These are phyloP conservation scores for Gerris buenoi DNA, from an alignment of 1,140 invertebrate species.

Conservation along the genomic window DNA sequence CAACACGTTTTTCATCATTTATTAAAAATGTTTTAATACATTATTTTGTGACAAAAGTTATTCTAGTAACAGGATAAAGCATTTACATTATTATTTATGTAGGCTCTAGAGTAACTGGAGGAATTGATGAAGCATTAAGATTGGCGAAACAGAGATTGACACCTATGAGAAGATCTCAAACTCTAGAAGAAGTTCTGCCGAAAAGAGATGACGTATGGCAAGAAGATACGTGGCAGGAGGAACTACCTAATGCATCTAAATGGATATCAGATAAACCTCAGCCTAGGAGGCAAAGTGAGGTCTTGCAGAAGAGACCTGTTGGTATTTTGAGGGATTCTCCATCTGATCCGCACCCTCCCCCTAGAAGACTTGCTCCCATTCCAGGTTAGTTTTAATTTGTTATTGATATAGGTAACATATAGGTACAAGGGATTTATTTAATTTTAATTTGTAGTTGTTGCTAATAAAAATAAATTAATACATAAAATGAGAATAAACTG, in stretches of 20 bases:
- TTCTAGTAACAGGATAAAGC: too few relatives aligned
- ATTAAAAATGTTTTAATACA: too few relatives aligned
- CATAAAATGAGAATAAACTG: too few relatives aligned
- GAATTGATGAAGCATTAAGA: neutral
- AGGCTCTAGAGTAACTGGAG: too few relatives aligned
- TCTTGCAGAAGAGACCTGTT: neutral
- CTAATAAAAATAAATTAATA: too few relatives aligned
- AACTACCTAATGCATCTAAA: neutral
- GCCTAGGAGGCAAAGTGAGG: neutral
- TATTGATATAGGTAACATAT: too few relatives aligned
- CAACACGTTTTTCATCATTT: too few relatives aligned
- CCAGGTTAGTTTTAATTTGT: too few relatives aligned
- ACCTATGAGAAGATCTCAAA: neutral
- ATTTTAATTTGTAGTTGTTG: too few relatives aligned
- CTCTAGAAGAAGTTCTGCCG: neutral
- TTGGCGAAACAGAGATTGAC: neutral
- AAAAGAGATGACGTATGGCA: neutral
- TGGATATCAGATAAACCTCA: neutral
- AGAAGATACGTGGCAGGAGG: neutral
- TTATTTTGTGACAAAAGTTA: too few relatives aligned
- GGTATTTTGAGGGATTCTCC: neutral
- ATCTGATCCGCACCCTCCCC: neutral
- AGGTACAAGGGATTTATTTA: too few relatives aligned
- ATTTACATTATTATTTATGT: too few relatives aligned
- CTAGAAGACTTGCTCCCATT: neutral